Base-by-base conservation (phyloP, 2,888 invertebrate species). In the Acleris sparsana region DNA sequence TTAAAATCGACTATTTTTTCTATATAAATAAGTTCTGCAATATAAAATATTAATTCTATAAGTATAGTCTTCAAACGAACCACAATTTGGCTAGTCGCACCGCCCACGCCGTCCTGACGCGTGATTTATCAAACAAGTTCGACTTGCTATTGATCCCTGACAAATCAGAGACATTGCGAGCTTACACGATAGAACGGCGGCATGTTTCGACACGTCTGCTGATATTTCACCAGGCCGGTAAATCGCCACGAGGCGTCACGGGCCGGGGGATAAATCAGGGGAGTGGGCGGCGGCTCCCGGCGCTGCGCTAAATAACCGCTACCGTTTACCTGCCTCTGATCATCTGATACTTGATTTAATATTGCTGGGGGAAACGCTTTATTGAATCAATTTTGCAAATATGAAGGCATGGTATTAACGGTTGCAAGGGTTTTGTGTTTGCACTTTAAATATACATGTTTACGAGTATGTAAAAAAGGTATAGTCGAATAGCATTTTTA, bases 341-440 rank as follows among this genome's bases (percentile, higher is more conserved):
- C 90, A 88, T 88, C 89, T 87, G 89, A 90, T 90, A 89, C 84
- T 85, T 89, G 90, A 90, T 89, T 89, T 91, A 90, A 86, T 86
- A 82, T 79, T 78, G 80, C 84, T 82, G 78, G 80, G 77, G 80
- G 81, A 79, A 75, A 79, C 75, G 70, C 71, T 72, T 70, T 73
- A 72, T 75, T 71, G 69, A 73, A 72, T 73, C 72, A 73, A 63
- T 69, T 68, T 72, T 72, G 73, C 70, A 75, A 73, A 75, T 74
- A 73, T 70, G 67, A 70, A 66, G 62, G 68, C 63, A 63, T 69
- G 72, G 69, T 60, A 71, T 71, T 72, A 70, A 72, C 71, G 69
- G 57, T 7, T 55, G 69, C 56, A 71, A 69, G 62, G 53, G 53
- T n/a, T 17, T 16, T 44, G 16, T 44, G 16, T 44, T 44, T 46